These are phyloP conservation scores for Drosophila parthenogenetica DNA, from an alignment of 2,888 invertebrate genomes.

Conservation along the genomic window DNA sequence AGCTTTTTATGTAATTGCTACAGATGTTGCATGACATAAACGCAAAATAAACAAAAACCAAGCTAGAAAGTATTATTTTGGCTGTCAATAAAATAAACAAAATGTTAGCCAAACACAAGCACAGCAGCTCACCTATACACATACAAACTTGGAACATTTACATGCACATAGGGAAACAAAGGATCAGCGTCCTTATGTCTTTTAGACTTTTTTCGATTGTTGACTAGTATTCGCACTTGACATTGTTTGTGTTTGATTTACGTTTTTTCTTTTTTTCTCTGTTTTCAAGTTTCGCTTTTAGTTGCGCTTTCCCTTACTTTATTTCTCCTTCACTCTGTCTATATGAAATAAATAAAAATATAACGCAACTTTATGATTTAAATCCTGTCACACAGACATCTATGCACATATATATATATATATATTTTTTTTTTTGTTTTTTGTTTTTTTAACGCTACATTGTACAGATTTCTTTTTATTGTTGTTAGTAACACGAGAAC, in stretches of 20 bases:
- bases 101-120: constrained; percentile 40
- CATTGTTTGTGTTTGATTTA: constrained; percentile 58
- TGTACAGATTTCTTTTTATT: constrained; percentile 20
- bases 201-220: constrained; percentile 61
- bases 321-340: constrained; percentile 1
- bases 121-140: constrained; percentile 26
- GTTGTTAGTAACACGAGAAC: constrained; percentile 5
- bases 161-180: constrained; percentile 57
- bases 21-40: neutral
- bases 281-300: constrained; percentile 50
- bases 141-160: constrained; percentile 11
- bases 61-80: constrained; percentile 37
- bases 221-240: constrained; percentile 44
- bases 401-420: constrained; percentile 4
- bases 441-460: constrained; percentile 49
- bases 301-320: neutral
- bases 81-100: constrained; percentile 66
- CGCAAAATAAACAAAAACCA: constrained; percentile 31
- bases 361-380: constrained; percentile 65
- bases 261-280: constrained; percentile 15
- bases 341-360: constrained; percentile 66
- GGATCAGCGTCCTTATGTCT: constrained; percentile 53
- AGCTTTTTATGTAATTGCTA: neutral
- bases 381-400: constrained; percentile 58
- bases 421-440: constrained; percentile 31